Conservation (phyloP, 2,888 invertebrate genomes). For the Anodontia alba region DNA sequence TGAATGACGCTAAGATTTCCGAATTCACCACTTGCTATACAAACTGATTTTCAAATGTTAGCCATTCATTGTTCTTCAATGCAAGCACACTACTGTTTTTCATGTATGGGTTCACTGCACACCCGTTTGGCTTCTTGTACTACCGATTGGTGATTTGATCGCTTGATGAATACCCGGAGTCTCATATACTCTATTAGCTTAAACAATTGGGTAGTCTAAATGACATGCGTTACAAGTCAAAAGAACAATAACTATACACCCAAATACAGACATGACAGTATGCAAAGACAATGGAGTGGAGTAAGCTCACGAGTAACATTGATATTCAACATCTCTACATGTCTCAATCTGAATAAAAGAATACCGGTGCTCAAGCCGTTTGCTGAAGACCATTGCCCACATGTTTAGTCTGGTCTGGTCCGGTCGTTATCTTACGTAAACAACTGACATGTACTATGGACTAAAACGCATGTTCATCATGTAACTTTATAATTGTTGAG, state of each 20-base stretch:
- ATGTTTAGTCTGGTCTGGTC: conserved; percentile 4
- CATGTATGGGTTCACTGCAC: conserved; percentile 59
- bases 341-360: not conserved
- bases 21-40: conserved; percentile 15
- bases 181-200: conserved; percentile 52
- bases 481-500: conserved; percentile 4
- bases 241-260: not conserved
- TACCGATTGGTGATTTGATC: conserved; percentile 18
- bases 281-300: not conserved
- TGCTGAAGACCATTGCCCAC: not conserved
- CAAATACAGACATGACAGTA: not conserved
- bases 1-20: not conserved
- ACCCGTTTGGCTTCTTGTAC: conserved; percentile 38
- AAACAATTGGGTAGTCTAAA: conserved; percentile 63
- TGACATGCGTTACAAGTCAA: conserved; percentile 50
- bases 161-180: conserved; percentile 16
- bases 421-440: no score
- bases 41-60: not conserved
- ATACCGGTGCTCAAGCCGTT: not conserved
- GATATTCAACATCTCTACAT: not conserved
- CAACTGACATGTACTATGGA: conserved; percentile 1
- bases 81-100: conserved; percentile 14
- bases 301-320: not conserved
- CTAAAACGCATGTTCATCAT: not conserved
- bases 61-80: conserved; percentile 17